Evolutionary conservation across 2,888 invertebrate genomes (phyloP), one percentile per base, ranked within the genome.

Genomic region (Rhopalosiphum nymphaeae): DNA sequence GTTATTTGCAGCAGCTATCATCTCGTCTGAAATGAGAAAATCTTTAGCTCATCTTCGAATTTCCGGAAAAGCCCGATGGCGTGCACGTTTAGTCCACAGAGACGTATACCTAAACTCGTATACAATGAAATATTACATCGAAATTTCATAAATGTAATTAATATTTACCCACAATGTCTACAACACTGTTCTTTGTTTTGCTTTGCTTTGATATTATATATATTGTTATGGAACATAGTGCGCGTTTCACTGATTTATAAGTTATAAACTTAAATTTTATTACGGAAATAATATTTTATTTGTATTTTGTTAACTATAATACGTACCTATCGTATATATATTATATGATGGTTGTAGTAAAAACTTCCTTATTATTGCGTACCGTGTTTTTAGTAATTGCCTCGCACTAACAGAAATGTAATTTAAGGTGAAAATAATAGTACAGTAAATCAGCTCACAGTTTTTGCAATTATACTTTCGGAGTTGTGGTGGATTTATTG

Each of bases 221-320:
- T 78, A 42, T 36, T 78, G 9, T 42, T 78, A 16, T 29, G 46
- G 16, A 46, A 86, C 46, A n/a, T 44, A 10, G 84, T 42, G 42
- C 29, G 53, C 26, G 42, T 78, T 91, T 29, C 85, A 21, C 56
- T 85, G 91, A 57, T 85, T 91, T 91, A 91, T 91, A 56, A 42
- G 56, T 56, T 44, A 57, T 85, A 53, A 56, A 85, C 56, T 85
- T 29, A 42, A 91, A 91, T 85, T 85, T 85, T 91, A 91, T 85
- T 78, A 44, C 91, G 9, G 44, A 85, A 85, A 91, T 84, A 56
- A 57, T 91, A 91, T 91, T 85, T 85, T 85, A 85, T 91, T 91
- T 42, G 85, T 36, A 56, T 56, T 91, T 85, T 29, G 89, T 61
- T 61, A 44, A 89, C 89, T 61, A 42, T 88, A 56, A 88, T 88